Percentiles rank a stretch among this genome's conserved stretches.
Evolutionary conservation across 2,113 vertebrate species (phyloP).

Genomic region (Callaeas wilsoni): DNA sequence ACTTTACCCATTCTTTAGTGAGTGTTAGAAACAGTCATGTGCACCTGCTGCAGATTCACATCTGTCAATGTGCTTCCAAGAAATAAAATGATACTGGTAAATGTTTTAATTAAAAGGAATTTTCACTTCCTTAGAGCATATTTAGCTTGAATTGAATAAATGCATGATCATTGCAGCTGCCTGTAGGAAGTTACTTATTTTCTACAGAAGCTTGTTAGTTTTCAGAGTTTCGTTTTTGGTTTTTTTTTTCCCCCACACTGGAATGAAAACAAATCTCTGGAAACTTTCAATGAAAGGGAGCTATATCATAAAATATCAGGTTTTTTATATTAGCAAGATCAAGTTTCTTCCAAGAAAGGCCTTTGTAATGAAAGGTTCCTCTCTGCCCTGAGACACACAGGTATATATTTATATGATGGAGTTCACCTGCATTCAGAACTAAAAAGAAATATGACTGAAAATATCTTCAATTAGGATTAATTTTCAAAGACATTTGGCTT

Average conservation of each 20-base stretch:
- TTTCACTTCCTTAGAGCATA: background rate
- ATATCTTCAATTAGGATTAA: background rate
- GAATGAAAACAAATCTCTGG: background rate
- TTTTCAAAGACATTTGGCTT: background rate
- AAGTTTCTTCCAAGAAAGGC: background rate
- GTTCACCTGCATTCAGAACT: background rate
- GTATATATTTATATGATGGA: too few species aligned
- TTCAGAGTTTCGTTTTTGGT: background rate
- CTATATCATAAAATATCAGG: accelerated
- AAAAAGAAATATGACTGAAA: background rate
- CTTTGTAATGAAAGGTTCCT: background rate
- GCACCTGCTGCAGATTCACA: background rate
- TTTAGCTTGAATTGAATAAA: background rate
- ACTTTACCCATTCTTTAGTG: background rate
- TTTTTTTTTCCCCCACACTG: background rate
- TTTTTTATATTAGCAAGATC: background rate
- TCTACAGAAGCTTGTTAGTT: background rate
- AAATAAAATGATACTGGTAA: background rate
- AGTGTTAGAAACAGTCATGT: background rate
- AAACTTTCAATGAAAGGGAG: background rate
- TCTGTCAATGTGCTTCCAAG: background rate
- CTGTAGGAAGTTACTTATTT: background rate
- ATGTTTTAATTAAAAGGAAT: background rate
- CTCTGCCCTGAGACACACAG: background rate
- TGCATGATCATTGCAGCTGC: background rate